Evolutionary conservation across 2,888 invertebrate species (phyloP).

Genomic region (Drosophila pseudotakahashii): DNA sequence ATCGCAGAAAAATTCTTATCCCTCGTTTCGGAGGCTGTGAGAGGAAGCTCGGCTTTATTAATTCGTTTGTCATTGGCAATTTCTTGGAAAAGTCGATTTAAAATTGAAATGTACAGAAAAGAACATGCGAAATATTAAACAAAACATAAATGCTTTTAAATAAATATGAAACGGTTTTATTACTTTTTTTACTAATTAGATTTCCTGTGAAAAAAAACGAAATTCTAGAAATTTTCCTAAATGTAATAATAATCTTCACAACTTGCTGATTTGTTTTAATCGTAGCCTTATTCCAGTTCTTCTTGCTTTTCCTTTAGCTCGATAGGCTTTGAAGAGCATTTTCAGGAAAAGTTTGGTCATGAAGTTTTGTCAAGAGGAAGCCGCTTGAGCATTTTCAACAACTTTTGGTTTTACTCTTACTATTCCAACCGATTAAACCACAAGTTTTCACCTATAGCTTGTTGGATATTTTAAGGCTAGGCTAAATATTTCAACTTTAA

Average conservation of each 20-base stretch:
- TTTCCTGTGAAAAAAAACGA: too few species aligned
- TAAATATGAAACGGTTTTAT: too few species aligned
- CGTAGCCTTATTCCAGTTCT: not conserved
- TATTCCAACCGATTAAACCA: conserved; percentile 29
- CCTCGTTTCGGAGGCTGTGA: not conserved
- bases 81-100: conserved; percentile 8
- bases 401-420: conserved; percentile 19
- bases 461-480: conserved; percentile 13
- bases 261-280: conserved; percentile 5
- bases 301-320: not conserved
- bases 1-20: conserved; percentile 32
- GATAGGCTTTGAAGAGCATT: conserved; percentile 27
- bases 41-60: conserved; percentile 6
- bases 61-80: conserved; percentile 3
- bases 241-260: not conserved
- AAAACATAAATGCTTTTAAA: not conserved
- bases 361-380: conserved; percentile 12
- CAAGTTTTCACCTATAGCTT: conserved; percentile 26
- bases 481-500: conserved; percentile 15
- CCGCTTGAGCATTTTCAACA: conserved; percentile 10
- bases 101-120: not conserved
- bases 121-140: not conserved
- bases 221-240: not conserved
- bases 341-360: conserved; percentile 24
- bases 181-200: too few species aligned